phyloP scores from a whole-genome alignment of 2,797 vertebrate genomes.

The Danio jaintianensis region DNA sequence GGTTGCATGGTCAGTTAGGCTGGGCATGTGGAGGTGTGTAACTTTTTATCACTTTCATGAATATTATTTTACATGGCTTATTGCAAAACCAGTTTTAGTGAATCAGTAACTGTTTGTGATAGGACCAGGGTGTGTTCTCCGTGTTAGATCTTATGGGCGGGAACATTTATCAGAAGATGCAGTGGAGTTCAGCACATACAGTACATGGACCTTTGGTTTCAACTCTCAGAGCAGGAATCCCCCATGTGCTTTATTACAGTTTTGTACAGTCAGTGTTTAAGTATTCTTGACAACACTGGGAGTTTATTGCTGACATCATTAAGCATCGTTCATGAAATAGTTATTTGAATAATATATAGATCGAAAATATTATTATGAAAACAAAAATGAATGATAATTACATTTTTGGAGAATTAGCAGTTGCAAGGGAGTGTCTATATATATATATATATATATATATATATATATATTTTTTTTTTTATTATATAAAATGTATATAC shows the following conservation, averaged over 20 bases:
- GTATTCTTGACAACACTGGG: background rate
- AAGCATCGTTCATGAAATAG: background rate
- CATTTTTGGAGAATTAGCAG: no score
- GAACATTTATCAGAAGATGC: constrained; percentile 22
- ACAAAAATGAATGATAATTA: no score
- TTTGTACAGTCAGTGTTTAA: background rate
- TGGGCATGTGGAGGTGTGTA: constrained; percentile 10
- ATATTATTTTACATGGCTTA: constrained; percentile 49
- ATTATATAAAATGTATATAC: no score
- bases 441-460: no score
- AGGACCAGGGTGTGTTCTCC: constrained; percentile 66
- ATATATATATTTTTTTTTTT: no score
- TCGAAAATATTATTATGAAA: background rate
- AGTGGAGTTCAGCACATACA: constrained; percentile 2
- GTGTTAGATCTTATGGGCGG: constrained; percentile 8
- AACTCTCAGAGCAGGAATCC: background rate
- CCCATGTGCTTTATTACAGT: background rate
- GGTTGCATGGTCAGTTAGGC: constrained; percentile 10
- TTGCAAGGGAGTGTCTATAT: no score
- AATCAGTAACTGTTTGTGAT: constrained; percentile 76
- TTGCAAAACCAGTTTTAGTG: constrained; percentile 66
- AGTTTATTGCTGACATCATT: background rate
- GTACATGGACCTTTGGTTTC: background rate
- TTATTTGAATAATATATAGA: background rate
- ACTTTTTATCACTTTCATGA: constrained; percentile 49